phyloP scores from a whole-genome alignment of 2,113 vertebrate species.

The Hassar affinis region DNA sequence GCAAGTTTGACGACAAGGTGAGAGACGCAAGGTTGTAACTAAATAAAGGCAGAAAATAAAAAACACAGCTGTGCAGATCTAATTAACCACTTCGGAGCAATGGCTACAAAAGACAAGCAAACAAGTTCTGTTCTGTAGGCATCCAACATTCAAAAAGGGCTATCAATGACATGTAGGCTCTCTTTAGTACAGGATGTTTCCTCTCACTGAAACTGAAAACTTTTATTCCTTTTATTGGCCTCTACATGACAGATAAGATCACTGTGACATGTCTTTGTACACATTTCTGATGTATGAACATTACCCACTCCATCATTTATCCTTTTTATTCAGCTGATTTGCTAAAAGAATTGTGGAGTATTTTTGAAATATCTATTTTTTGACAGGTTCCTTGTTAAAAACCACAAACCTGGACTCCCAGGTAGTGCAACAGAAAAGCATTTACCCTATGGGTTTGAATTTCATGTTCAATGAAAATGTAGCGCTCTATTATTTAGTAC shows the following conservation, averaged over 20 bases:
- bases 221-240: neutral
- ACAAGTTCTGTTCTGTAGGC: neutral
- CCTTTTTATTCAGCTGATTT: neutral
- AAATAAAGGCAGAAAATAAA: neutral
- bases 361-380: neutral
- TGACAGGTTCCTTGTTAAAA: no score
- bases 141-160: neutral
- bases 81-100: neutral
- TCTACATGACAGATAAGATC: neutral
- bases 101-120: neutral
- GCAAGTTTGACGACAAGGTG: conserved; percentile 30
- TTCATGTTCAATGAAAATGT: neutral
- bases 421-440: neutral
- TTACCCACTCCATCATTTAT: neutral
- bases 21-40: conserved; percentile 12
- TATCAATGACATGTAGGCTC: neutral
- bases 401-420: neutral
- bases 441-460: neutral
- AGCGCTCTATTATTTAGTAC: neutral
- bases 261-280: neutral
- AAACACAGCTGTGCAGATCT: neutral
- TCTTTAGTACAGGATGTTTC: neutral
- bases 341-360: neutral
- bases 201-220: neutral
- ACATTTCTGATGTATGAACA: neutral